Base-by-base conservation (phyloP, 2,797 vertebrate genomes). In the Sebastes kiyomatsui region DNA sequence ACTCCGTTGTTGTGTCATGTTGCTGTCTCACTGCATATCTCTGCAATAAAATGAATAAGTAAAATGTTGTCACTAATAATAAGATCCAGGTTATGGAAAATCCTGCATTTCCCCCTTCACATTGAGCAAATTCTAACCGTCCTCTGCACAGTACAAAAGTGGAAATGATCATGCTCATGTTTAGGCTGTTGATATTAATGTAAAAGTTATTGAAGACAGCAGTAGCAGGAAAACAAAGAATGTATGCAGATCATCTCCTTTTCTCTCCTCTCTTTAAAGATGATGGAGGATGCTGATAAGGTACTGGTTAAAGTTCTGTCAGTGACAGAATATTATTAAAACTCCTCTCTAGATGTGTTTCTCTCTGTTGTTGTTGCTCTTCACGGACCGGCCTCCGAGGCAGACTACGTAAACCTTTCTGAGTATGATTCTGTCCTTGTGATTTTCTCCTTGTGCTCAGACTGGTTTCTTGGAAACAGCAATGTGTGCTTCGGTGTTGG, bases 251-350 rank as follows among this genome's bases (percentile, higher is more conserved):
- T 83, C 42, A 46, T 79, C 64, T 81, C 46, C 68, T 89, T 87
- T 83, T 93, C 67, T 94, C 67, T 93, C 73, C 64, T 91, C 72
- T 92, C 59, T 91, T 90, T 90, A 80, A 96, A 96, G 96, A 96
- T 95, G 92, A 94, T 91, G 90, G 95, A 96, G 80, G 95, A 96
- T 92, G 88, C 92, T 67, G 93, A 96, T 88, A 85, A 96, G 96
- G 95, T 96, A 96, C 83, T 89, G 49, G 68, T 72, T 76, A 11
- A 67, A 70, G 56, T 90, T 89, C 84, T 90, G 85, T 89, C 76
- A 46, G 14, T 56, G 84, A 76, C 87, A 83, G 67, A 81, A 67
- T 75, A 14, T 60, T 56, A 33, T 78, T 79, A 3, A 76, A 67
- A 13, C 35, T 55, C 56, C 55, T 67, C 42, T 54, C 65, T 91